Evolutionary conservation across 2,888 invertebrate species (phyloP).

Genomic region (Pyrrhia umbra): DNA sequence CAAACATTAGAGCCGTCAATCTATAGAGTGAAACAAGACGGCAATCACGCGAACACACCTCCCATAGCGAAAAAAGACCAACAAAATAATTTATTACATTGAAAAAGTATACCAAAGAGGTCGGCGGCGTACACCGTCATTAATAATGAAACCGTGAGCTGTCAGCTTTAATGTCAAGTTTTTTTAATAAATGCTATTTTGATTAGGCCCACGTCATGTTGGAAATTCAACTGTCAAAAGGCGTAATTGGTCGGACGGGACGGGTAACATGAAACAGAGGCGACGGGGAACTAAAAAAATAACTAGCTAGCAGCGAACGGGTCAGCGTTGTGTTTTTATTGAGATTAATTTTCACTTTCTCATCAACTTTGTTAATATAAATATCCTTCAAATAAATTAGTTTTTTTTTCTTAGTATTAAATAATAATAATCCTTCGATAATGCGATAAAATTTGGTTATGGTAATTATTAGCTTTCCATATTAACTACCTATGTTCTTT

Average conservation of each 20-base stretch:
- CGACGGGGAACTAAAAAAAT: slow-evolving; percentile 59
- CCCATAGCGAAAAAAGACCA: slow-evolving; percentile 75
- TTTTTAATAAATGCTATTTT: slow-evolving; percentile 90
- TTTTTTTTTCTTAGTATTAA: slow-evolving; percentile 14
- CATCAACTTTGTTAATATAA: slow-evolving; percentile 33
- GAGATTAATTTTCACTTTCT: slow-evolving; percentile 45
- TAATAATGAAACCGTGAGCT: slow-evolving; percentile 89
- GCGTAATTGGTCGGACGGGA: slow-evolving; percentile 88
- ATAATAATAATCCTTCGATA: slow-evolving; percentile 53
- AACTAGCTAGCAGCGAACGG: slow-evolving; percentile 28
- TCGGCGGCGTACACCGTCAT: slow-evolving; percentile 78
- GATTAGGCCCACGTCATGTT: slow-evolving; percentile 91
- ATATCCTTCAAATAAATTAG: slow-evolving; percentile 36
- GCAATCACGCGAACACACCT: slow-evolving; percentile 80
- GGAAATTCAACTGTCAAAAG: slow-evolving; percentile 90
- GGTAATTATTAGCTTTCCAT: too few species aligned
- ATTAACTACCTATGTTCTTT: too few species aligned
- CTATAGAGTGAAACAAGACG: slow-evolving; percentile 80
- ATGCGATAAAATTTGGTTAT: slow-evolving; percentile 20
- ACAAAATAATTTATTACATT: slow-evolving; percentile 85
- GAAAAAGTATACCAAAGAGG: slow-evolving; percentile 77
- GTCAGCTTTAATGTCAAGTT: slow-evolving; percentile 88
- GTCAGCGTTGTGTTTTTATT: slow-evolving; percentile 38
- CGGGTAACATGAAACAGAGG: slow-evolving; percentile 77
- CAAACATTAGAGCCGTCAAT: slow-evolving; percentile 86